phyloP scores from a whole-genome alignment of 64 coral and sea anemone genomes.

The Porites lutea region DNA sequence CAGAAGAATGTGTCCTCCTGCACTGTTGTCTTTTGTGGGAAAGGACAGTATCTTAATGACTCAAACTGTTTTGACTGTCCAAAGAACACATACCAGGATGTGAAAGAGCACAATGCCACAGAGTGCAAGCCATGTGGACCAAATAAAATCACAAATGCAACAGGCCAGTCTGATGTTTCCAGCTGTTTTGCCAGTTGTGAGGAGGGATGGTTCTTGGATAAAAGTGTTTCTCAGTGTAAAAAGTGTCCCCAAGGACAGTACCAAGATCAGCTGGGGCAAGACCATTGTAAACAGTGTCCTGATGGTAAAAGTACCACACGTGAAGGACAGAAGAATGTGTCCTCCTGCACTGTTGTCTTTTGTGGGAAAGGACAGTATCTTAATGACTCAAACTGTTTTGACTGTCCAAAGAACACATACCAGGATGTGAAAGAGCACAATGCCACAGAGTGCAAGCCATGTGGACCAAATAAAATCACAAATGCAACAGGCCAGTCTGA shows the following conservation, averaged over 20 bases:
- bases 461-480: conserved; percentile 16
- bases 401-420: conserved; percentile 34
- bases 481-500: conserved; percentile 9
- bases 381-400: conserved; percentile 21
- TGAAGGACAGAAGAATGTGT: background rate
- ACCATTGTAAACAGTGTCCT: conserved; percentile 23
- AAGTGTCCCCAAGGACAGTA: conserved; percentile 42
- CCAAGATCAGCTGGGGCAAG: conserved; percentile 35
- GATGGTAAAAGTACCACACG: background rate
- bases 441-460: conserved; percentile 2
- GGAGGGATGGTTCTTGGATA: background rate
- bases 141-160: conserved; percentile 31
- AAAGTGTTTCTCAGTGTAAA: background rate
- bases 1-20: background rate
- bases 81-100: conserved; percentile 44
- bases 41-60: conserved; percentile 46
- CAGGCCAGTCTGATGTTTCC: conserved; percentile 8
- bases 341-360: conserved; percentile 2
- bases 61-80: conserved; percentile 17
- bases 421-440: conserved; percentile 23
- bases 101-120: background rate
- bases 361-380: conserved; percentile 44
- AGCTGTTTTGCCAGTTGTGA: background rate
- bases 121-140: conserved; percentile 6
- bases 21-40: background rate